Conservation (phyloP, 2,888 invertebrate species). For the Crepidodera aurea region DNA sequence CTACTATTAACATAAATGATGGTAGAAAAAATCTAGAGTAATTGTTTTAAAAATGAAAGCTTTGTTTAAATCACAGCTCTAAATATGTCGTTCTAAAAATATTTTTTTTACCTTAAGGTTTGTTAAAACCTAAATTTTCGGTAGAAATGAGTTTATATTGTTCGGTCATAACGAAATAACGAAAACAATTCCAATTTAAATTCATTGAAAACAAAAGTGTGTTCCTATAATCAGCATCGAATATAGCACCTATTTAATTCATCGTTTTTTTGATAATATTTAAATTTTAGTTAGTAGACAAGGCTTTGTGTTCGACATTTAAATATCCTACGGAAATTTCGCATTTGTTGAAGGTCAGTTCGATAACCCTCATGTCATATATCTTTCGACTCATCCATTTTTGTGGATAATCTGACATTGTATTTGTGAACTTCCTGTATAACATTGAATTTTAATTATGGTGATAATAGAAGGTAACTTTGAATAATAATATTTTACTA, state of each 20-base stretch:
- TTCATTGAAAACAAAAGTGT: background rate
- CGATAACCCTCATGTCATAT: constrained; percentile 47
- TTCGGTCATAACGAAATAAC: no score
- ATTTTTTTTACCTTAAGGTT: no score
- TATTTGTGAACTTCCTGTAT: constrained; percentile 31
- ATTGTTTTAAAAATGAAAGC: no score
- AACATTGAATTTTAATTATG: constrained; percentile 23
- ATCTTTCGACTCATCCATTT: constrained; percentile 29
- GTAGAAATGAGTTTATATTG: no score
- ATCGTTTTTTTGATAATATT: constrained; percentile 45
- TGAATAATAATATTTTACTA: background rate
- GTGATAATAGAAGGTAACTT: constrained; percentile 7
- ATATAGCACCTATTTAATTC: constrained; percentile 5
- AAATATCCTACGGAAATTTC: constrained; percentile 47
- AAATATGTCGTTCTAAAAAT: no score
- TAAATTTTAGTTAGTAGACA: constrained; percentile 44
- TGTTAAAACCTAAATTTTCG: no score
- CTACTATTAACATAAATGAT: no score
- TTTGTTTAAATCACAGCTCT: no score
- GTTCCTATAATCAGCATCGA: background rate
- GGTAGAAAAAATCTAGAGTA: no score
- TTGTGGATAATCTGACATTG: constrained; percentile 30
- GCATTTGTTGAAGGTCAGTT: constrained; percentile 49
- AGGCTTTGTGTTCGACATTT: constrained; percentile 44
- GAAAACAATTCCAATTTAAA: background rate